Evolutionary conservation across 2,113 vertebrate genomes (phyloP).

Genomic region (Sylvilagus bachmani): DNA sequence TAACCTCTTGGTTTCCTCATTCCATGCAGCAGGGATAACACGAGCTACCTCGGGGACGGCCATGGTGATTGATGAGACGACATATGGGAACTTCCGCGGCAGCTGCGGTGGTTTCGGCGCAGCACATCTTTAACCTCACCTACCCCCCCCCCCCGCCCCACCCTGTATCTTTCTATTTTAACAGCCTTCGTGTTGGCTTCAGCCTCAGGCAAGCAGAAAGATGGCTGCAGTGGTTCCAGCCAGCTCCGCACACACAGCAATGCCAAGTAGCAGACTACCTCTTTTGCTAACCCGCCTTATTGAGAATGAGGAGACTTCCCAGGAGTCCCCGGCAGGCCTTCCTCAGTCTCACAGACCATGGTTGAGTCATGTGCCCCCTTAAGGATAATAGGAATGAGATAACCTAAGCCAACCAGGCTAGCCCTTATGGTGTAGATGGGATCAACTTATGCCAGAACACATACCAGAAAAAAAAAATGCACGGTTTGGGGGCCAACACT

Average conservation of each 20-base stretch:
- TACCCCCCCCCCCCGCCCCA: background rate
- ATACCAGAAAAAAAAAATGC: constrained; percentile 28
- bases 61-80: constrained; percentile 45
- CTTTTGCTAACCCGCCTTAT: constrained; percentile 22
- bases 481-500: background rate
- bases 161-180: constrained; percentile 49
- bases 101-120: constrained; percentile 41
- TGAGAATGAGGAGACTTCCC: constrained; percentile 16
- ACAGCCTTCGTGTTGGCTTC: background rate
- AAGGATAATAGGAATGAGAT: background rate
- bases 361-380: background rate
- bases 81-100: constrained; percentile 47
- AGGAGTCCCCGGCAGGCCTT: background rate
- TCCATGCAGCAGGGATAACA: background rate
- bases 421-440: background rate
- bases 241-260: background rate
- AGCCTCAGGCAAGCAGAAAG: background rate
- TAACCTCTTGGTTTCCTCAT: constrained; percentile 70
- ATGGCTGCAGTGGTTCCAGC: background rate
- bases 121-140: constrained; percentile 5
- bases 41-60: constrained; percentile 51
- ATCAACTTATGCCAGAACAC: background rate
- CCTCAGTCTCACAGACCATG: constrained; percentile 16
- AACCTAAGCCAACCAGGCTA: constrained; percentile 1
- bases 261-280: background rate